phyloP scores from a whole-genome alignment of 2,113 vertebrate species.

The Hemiscyllium ocellatum region DNA sequence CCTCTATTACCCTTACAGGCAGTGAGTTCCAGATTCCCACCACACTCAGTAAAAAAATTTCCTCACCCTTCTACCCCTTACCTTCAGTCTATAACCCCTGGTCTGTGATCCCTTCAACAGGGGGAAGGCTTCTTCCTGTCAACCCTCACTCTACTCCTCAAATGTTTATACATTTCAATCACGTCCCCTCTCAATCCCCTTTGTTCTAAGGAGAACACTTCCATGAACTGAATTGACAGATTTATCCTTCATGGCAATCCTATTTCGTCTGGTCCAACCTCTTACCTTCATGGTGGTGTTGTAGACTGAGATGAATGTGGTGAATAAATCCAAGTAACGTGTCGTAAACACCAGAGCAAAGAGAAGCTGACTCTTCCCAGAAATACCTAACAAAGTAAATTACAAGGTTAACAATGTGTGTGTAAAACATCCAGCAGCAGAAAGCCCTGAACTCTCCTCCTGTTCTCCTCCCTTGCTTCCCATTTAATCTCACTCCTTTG shows the following conservation, averaged over 20 bases:
- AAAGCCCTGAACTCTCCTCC: neutral
- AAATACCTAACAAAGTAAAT: conserved; percentile 55
- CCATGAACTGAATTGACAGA: neutral
- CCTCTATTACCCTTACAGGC: too few species aligned
- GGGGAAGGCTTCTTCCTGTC: too few species aligned
- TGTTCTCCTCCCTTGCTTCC: neutral
- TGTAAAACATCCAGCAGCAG: neutral
- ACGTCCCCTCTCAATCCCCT: too few species aligned
- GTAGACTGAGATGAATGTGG: conserved; percentile 58
- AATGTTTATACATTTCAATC: too few species aligned
- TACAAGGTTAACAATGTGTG: too few species aligned
- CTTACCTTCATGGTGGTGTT: conserved; percentile 68
- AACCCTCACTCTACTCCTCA: too few species aligned
- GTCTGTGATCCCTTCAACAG: too few species aligned
- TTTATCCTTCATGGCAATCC: neutral
- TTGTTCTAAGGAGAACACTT: neutral
- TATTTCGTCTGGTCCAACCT: neutral
- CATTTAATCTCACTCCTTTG: neutral
- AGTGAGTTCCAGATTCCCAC: too few species aligned
- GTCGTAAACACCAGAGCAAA: conserved; percentile 67
- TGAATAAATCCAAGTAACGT: conserved; percentile 65
- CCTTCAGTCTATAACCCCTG: too few species aligned
- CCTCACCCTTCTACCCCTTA: too few species aligned
- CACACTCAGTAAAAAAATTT: too few species aligned
- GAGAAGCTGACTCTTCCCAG: conserved; percentile 67